Evolutionary conservation across 2,113 vertebrate genomes (phyloP).

Genomic region (Cichladusa arquata): DNA sequence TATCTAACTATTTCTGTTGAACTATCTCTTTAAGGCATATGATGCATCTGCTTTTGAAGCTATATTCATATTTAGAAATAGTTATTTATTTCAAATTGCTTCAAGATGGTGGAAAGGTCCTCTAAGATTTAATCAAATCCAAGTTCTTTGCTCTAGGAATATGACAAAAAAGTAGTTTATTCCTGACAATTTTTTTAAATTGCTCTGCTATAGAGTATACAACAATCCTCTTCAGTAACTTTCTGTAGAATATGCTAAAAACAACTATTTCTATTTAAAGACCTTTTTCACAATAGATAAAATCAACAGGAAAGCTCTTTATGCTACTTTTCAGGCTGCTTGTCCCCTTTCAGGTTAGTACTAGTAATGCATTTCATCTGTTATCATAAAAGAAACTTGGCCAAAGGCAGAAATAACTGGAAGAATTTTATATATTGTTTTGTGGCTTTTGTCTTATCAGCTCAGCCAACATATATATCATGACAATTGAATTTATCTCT

Average conservation of each 20-base stretch:
- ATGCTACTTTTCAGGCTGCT: not conserved
- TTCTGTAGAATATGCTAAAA: not conserved
- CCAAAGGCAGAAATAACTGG: not conserved
- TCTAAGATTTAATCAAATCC: not conserved
- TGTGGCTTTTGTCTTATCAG: not conserved
- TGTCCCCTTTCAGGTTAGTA: not conserved
- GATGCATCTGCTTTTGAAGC: not conserved
- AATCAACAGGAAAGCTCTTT: not conserved
- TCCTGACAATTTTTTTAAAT: not conserved
- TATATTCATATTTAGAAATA: not conserved
- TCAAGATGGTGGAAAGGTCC: not conserved
- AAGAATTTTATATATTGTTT: not conserved
- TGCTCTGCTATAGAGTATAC: not conserved
- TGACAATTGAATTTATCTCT: not conserved
- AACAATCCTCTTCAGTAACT: not conserved
- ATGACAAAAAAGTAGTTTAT: not conserved
- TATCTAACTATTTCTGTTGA: not conserved
- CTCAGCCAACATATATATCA: not conserved
- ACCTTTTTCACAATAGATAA: not conserved
- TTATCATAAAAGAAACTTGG: not conserved
- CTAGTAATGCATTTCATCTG: not conserved
- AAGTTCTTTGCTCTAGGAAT: not conserved
- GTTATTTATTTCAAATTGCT: not conserved
- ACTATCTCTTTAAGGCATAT: not conserved
- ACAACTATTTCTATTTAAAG: not conserved